A percentile compares a stretch with the other conserved stretches of the same genome.
These are phyloP conservation scores for Astreopora myriophthalma DNA, from an alignment of 64 coral and sea anemone species.

Conservation along the genomic window DNA sequence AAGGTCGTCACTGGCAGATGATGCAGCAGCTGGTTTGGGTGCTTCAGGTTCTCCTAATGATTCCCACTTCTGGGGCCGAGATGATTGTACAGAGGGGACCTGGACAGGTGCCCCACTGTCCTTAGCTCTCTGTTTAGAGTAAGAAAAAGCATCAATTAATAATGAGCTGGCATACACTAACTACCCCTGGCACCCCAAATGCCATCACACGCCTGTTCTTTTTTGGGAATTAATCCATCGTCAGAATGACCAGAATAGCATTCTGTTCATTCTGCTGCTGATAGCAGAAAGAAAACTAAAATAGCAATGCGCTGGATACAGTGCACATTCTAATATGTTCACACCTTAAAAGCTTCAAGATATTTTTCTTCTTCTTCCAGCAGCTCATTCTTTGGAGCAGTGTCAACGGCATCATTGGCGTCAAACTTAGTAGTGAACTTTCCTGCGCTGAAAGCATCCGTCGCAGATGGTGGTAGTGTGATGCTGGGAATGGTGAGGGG, in stretches of 20 bases:
- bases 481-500: conserved; percentile 72
- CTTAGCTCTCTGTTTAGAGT: conserved; percentile 65
- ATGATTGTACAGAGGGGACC: conserved; percentile 10
- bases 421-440: conserved; percentile 79
- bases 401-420: conserved; percentile 53
- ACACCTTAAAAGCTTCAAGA: conserved; percentile 82
- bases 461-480: conserved; percentile 60
- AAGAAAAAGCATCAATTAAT: not conserved
- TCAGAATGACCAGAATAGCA: too few species aligned
- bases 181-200: too few species aligned
- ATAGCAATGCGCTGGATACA: too few species aligned
- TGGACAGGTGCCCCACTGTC: conserved; percentile 44
- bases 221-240: too few species aligned
- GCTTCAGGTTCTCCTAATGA: conserved; percentile 47
- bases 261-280: too few species aligned
- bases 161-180: not conserved
- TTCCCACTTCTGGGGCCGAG: conserved; percentile 28
- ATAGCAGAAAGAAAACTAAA: too few species aligned
- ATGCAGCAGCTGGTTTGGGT: not conserved
- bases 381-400: conserved; percentile 54
- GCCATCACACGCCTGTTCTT: too few species aligned
- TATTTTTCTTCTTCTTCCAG: conserved; percentile 76
- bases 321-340: not conserved
- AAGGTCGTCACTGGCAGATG: conserved; percentile 69
- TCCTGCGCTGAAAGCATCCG: conserved; percentile 73